phyloP scores from a whole-genome alignment of 2,888 invertebrate genomes.

The Drosophila emarginata region DNA sequence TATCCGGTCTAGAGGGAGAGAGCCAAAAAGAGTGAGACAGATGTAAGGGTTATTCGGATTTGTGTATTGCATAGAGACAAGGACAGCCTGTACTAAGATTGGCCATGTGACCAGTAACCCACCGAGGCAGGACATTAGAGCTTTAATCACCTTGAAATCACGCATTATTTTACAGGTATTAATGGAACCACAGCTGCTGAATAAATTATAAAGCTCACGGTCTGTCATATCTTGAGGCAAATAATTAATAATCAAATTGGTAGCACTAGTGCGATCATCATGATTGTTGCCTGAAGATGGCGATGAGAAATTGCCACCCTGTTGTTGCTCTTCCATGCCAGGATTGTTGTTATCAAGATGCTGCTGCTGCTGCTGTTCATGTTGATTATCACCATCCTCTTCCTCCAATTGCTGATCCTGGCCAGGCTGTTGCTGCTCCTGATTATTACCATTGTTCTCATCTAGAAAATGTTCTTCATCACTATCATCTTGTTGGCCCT shows the following conservation, averaged over 20 bases:
- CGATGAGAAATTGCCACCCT: constrained; percentile 13
- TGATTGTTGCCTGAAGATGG: constrained; percentile 49
- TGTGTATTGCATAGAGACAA: constrained; percentile 37
- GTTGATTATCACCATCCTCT: constrained; percentile 23
- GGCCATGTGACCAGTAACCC: constrained; percentile 11
- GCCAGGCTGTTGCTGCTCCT: constrained; percentile 21
- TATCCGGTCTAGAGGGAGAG: constrained; percentile 89
- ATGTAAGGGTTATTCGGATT: constrained; percentile 6
- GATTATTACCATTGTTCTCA: constrained; percentile 20
- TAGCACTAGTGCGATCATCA: constrained; percentile 82
- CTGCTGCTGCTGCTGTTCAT: constrained; percentile 20
- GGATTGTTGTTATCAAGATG: constrained; percentile 8
- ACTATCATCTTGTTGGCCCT: constrained; percentile 14
- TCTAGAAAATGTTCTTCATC: constrained; percentile 30
- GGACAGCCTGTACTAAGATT: constrained; percentile 23
- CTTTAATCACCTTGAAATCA: constrained; percentile 88
- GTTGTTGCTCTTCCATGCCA: constrained; percentile 26
- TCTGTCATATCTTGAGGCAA: constrained; percentile 96
- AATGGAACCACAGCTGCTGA: constrained; percentile 93
- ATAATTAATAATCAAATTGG: constrained; percentile 97
- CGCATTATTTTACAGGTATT: constrained; percentile 96
- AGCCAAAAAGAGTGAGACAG: not conserved
- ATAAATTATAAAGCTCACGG: constrained; percentile 93
- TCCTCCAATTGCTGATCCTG: constrained; percentile 11
- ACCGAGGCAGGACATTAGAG: not conserved